These are phyloP conservation scores for Opisthograptis luteolata DNA, from an alignment of 2,888 invertebrate genomes.

Conservation along the genomic window DNA sequence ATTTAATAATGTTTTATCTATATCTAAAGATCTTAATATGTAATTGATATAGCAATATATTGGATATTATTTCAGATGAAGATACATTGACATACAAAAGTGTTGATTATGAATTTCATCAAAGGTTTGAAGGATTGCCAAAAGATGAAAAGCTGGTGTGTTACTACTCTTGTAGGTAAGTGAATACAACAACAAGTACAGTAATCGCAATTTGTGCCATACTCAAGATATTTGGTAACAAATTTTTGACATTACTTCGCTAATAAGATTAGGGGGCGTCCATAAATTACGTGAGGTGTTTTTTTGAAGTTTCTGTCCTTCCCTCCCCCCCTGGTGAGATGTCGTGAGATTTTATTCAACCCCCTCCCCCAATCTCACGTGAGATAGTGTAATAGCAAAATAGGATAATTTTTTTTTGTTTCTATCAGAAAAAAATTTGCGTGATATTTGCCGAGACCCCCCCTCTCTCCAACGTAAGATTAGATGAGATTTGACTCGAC, in stretches of 20 bases:
- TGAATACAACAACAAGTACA: constrained; percentile 2
- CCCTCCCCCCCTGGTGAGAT: no score
- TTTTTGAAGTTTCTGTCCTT: no score
- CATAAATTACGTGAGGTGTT: no score
- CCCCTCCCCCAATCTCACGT: no score
- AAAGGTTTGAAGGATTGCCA: constrained; percentile 93
- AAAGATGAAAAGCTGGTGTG: constrained; percentile 98
- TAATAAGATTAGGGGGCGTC: no score
- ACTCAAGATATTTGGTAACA: not conserved
- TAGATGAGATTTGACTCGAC: no score
- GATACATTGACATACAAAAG: constrained; percentile 91
- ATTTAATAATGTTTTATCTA: not conserved
- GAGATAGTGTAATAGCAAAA: no score
- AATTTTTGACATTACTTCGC: not conserved
- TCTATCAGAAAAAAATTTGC: no score
- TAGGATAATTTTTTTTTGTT: no score
- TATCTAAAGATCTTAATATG: not conserved
- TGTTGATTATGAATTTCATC: constrained; percentile 92
- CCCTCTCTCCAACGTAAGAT: no score
- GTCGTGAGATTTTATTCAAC: no score
- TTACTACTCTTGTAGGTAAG: constrained; percentile 96
- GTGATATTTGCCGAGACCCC: no score
- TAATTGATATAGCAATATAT: constrained; percentile 1
- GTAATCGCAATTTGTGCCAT: not conserved
- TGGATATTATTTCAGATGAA: constrained; percentile 86